Evolutionary conservation across 1,140 invertebrate species (phyloP).

Genomic region (Penaeus chinensis): DNA sequence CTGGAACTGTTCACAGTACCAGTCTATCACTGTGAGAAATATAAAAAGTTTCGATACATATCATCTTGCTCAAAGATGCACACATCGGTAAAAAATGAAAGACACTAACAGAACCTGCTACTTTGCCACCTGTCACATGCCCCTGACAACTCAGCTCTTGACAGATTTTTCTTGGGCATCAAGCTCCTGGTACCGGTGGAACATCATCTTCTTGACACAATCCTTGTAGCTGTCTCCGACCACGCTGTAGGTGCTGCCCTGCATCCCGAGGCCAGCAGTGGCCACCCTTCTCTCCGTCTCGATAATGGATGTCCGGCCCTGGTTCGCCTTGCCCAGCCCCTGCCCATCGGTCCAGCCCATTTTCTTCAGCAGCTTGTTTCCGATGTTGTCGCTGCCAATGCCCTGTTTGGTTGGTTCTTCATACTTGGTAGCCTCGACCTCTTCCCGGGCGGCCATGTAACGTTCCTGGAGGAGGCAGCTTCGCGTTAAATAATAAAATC

Average conservation of each 20-base stretch:
- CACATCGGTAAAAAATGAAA: constrained; percentile 4
- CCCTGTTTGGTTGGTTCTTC: constrained; percentile 74
- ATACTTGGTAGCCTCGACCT: constrained; percentile 69
- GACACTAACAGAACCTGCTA: constrained; percentile 4
- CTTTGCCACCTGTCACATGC: not conserved
- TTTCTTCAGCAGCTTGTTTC: constrained; percentile 93
- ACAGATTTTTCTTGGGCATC: constrained; percentile 63
- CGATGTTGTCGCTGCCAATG: constrained; percentile 88
- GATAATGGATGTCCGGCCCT: constrained; percentile 93
- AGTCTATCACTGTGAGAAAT: not conserved
- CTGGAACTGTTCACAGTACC: too few relatives aligned
- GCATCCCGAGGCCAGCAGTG: constrained; percentile 81
- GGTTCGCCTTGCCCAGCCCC: constrained; percentile 91
- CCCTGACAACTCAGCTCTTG: constrained; percentile 24
- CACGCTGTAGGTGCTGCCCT: constrained; percentile 78
- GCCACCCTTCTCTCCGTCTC: constrained; percentile 77
- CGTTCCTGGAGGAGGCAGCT: constrained; percentile 70
- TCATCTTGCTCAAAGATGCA: not conserved
- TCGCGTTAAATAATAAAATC: not conserved
- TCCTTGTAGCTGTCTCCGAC: constrained; percentile 90
- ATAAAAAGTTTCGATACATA: too few relatives aligned
- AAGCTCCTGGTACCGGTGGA: constrained; percentile 83
- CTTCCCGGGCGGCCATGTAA: constrained; percentile 74
- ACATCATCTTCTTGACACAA: constrained; percentile 91
- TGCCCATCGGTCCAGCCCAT: constrained; percentile 99